Percentiles rank a stretch among this genome's conserved stretches.
Evolutionary conservation across 2,113 vertebrate species (phyloP).

Genomic region (Tragelaphus scriptus): DNA sequence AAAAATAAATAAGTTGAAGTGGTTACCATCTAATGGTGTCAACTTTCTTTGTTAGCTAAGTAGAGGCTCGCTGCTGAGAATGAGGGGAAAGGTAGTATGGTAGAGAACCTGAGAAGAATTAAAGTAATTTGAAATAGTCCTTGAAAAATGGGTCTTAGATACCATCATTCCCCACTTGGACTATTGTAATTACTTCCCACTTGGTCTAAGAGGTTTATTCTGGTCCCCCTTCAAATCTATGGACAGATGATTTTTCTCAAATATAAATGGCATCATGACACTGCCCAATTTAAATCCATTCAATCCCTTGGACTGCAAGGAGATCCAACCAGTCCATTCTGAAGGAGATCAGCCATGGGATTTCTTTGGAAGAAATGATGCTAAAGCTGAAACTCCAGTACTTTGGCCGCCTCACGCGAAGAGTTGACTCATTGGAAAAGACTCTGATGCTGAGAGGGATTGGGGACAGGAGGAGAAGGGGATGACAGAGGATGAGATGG

Average conservation of each 20-base stretch:
- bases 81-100: neutral
- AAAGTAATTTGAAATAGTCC: neutral
- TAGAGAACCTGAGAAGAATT: neutral
- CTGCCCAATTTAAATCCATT: neutral
- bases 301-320: too few relatives aligned
- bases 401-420: too few relatives aligned
- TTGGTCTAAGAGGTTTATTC: neutral
- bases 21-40: neutral
- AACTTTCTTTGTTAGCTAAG: neutral
- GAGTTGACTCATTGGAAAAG: too few relatives aligned
- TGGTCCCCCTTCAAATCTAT: neutral
- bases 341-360: too few relatives aligned
- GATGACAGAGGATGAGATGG: too few relatives aligned
- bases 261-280: neutral
- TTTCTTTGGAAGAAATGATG: too few relatives aligned
- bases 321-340: too few relatives aligned
- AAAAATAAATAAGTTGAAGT: neutral
- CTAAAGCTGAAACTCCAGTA: too few relatives aligned
- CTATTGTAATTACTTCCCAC: neutral
- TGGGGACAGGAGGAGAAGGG: too few relatives aligned
- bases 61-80: neutral
- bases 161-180: neutral
- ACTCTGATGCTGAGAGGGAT: too few relatives aligned
- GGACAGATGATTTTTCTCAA: neutral
- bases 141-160: neutral